Conservation (phyloP, 2,113 vertebrate species). For the Tamias sibiricus region DNA sequence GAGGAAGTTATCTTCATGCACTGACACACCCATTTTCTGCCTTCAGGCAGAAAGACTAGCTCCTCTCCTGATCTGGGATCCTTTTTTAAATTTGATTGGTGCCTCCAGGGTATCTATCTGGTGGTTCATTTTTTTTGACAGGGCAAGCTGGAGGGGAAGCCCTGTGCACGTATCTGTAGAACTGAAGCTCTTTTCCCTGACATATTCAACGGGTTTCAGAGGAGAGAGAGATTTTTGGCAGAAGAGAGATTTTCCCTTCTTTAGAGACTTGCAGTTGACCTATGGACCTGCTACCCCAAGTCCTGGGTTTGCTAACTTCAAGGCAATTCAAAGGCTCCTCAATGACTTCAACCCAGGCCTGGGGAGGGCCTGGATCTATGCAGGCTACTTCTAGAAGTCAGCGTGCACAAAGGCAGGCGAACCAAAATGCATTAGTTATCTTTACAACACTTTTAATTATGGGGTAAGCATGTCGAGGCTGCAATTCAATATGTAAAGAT, state of each 20-base stretch:
- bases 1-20: background rate
- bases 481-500: background rate
- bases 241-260: background rate
- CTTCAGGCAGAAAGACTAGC: too few species aligned
- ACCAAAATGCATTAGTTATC: background rate
- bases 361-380: background rate
- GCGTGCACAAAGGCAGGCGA: background rate
- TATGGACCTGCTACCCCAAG: background rate
- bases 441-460: background rate
- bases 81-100: background rate
- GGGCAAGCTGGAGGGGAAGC: background rate
- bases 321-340: background rate
- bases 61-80: background rate
- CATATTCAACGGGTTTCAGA: rapidly evolving
- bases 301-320: background rate
- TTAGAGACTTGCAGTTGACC: background rate
- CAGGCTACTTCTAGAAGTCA: background rate
- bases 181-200: background rate
- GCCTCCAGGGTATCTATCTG: background rate
- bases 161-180: background rate
- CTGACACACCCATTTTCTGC: background rate
- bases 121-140: background rate
- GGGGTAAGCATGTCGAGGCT: background rate
- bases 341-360: background rate
- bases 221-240: background rate